Conservation (phyloP, 2,888 invertebrate species). For the Phaedon cochleariae region DNA sequence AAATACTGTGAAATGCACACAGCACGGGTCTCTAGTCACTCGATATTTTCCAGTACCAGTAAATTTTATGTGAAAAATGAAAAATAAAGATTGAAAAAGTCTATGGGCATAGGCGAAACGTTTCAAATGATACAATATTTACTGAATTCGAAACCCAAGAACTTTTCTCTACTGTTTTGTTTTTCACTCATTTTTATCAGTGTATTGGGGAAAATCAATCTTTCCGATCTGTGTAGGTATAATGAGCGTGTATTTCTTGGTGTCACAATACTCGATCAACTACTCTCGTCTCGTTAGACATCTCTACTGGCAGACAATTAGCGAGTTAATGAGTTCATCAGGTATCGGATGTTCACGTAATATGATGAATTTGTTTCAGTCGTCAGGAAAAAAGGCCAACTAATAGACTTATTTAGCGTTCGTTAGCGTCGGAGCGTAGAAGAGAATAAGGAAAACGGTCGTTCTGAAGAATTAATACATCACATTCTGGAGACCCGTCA, state of each 20-base stretch:
- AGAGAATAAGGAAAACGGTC: not conserved
- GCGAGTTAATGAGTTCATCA: conserved; percentile 46
- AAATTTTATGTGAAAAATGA: no score
- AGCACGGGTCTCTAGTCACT: no score
- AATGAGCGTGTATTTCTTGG: not conserved
- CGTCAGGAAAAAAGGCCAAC: conserved; percentile 37
- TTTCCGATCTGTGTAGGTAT: no score
- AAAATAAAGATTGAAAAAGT: no score
- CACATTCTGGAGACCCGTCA: conserved; percentile 14
- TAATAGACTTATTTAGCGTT: conserved; percentile 39
- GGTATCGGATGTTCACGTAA: conserved; percentile 30
- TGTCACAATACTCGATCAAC: not conserved
- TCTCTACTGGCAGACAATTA: conserved; percentile 42
- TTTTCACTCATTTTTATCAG: no score
- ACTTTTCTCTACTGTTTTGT: no score
- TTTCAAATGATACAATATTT: no score
- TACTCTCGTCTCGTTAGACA: conserved; percentile 29
- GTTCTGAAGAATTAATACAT: conserved; percentile 17
- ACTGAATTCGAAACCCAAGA: no score
- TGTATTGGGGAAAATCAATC: no score
- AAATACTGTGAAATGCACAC: no score
- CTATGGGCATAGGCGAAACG: no score
- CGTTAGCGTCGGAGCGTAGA: conserved; percentile 21
- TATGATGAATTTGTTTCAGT: conserved; percentile 44
- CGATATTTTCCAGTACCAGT: no score